These are phyloP conservation scores for Phenganax subtilis DNA, from an alignment of 92 coral and sea anemone species.

Conservation along the genomic window DNA sequence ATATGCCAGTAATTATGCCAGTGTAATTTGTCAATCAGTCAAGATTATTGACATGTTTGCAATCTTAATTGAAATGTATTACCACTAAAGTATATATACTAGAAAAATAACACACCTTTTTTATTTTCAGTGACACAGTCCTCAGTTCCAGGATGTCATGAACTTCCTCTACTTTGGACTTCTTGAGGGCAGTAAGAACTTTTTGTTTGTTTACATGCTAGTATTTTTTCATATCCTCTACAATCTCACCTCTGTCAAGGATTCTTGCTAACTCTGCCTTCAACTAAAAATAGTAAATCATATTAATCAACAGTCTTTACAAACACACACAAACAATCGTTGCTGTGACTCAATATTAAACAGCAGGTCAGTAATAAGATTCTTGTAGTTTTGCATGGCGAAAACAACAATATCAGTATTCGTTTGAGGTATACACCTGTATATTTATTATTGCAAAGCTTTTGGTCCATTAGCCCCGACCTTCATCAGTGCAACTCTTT, in stretches of 20 bases:
- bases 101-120: neutral
- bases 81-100: no score
- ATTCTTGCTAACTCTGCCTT: constrained; percentile 53
- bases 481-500: no score
- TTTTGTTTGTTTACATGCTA: constrained; percentile 36
- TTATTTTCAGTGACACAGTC: constrained; percentile 40
- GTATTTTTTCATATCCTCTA: neutral
- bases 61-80: no score
- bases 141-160: constrained; percentile 8
- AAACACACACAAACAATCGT: neutral
- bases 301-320: no score
- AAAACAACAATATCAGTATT: no score
- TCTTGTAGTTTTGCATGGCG: neutral
- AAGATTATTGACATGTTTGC: no score
- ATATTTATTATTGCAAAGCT: no score
- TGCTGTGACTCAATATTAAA: neutral
- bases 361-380: neutral
- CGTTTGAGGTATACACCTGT: no score
- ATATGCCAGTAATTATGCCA: no score
- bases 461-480: no score
- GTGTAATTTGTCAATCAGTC: no score
- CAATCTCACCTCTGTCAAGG: constrained; percentile 16
- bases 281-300: constrained; percentile 27
- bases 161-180: constrained; percentile 25
- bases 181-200: constrained; percentile 37